Base-by-base conservation (phyloP, 2,113 vertebrate species). In the Mustela lutreola region DNA sequence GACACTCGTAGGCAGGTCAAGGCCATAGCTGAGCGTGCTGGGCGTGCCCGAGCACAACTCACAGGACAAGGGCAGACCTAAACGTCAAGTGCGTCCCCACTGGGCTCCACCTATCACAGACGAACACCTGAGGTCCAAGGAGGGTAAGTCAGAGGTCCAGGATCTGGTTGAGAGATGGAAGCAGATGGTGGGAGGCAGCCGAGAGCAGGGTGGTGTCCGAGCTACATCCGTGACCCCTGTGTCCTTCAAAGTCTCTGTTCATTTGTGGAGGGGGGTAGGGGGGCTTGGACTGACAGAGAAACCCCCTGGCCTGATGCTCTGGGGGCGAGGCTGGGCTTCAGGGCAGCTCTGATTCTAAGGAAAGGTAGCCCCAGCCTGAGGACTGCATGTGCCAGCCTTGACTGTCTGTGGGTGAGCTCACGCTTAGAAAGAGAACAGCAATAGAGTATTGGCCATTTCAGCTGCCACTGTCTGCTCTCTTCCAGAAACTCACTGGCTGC, bases 11-110 rank as follows among this genome's bases (percentile, higher is more conserved):
- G 78, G 58, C 73, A 73, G 62, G 26, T 42, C 0, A 0, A 50
- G 94, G 65, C 19, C 18, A 62, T 1, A 2, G 76, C 18, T 18
- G 45, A 39, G 70, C 16, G 18, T 24, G 26, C 11, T 10, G 39
- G n/a, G 58, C 0, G 4, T 63, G 10, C 56, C n/a, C 21, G 36
- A 50, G 67, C 39, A 0, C 0, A 0, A 78, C 1, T 58, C 45
- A 7, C 0, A 60, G 56, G 67, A 9, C 24, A 0, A 1, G 0
- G 0, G 15, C 42, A 53, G 62, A 79, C 56, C 56, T 3, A 15
- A 75, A 42, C 48, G 76, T 24, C 11, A 21, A 12, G 21, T 4
- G 45, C 0, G 0, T 75, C 24, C 21, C 18, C 9, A 31, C 24
- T 21, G 26, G 18, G 11, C 10, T 42, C 45, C 21, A 48, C 16